phyloP scores from a whole-genome alignment of 2,113 vertebrate genomes.

The Proteles cristata region DNA sequence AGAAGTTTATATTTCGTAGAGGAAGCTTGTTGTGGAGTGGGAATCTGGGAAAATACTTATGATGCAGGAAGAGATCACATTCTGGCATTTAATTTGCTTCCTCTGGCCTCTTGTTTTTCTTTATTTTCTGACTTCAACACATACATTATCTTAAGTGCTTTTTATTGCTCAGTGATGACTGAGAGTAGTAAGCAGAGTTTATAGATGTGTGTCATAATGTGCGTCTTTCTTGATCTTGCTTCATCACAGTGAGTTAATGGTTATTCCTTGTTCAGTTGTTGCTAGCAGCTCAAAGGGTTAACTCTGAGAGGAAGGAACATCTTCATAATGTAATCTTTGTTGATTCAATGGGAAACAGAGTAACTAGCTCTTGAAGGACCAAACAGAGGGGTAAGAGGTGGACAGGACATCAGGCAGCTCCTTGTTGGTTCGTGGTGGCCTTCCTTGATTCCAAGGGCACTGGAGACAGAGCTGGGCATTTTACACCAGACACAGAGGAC shows the following conservation, averaged over 20 bases:
- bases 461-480: fast-evolving
- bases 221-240: not conserved
- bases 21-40: not conserved
- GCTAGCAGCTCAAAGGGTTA: not conserved
- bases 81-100: not conserved
- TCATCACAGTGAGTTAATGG: not conserved
- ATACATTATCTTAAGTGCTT: not conserved
- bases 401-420: not conserved
- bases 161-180: not conserved
- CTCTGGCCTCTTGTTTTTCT: not conserved
- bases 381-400: not conserved
- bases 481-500: not conserved
- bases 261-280: not conserved
- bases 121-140: not conserved
- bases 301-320: not conserved
- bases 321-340: not conserved
- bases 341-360: not conserved
- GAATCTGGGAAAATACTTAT: not conserved
- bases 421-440: not conserved
- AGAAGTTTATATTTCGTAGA: not conserved
- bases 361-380: not conserved
- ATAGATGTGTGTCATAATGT: not conserved
- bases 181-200: not conserved
- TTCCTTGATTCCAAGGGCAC: not conserved
- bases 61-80: not conserved